A percentile compares a stretch with the other conserved stretches of the same genome.
These are phyloP conservation scores for Lemur catta DNA, from an alignment of 2,797 vertebrate species.

Conservation along the genomic window DNA sequence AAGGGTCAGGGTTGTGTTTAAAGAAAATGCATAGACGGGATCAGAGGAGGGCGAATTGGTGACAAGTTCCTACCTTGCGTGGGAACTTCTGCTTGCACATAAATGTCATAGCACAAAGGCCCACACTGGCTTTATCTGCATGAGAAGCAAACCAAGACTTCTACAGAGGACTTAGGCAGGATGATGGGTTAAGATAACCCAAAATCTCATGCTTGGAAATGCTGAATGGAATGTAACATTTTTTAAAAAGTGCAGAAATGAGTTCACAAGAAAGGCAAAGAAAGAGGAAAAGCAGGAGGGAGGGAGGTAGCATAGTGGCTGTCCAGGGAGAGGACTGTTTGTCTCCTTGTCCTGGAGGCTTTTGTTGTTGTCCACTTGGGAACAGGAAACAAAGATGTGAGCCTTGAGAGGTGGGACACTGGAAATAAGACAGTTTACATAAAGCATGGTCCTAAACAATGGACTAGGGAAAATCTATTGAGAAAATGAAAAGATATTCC, in stretches of 20 bases:
- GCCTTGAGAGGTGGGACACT: background rate
- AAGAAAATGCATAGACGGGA: background rate
- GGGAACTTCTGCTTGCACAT: background rate
- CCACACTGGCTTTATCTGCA: background rate
- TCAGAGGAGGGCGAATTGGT: background rate
- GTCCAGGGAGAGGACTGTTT: background rate
- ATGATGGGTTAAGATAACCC: background rate
- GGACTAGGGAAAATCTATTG: background rate
- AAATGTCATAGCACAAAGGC: background rate
- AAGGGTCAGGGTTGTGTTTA: background rate
- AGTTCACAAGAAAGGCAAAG: background rate
- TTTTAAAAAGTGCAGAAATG: background rate
- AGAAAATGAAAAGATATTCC: background rate
- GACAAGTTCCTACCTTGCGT: background rate
- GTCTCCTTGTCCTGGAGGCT: background rate
- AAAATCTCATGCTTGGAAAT: background rate
- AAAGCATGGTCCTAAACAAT: background rate
- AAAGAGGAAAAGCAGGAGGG: background rate
- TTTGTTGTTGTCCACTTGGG: background rate
- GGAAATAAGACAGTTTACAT: background rate
- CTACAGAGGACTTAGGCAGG: background rate
- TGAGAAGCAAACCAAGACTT: background rate
- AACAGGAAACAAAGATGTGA: background rate
- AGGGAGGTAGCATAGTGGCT: background rate
- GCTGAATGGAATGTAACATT: background rate